Conservation (phyloP, 2,113 vertebrate species). For the Cololabis saira region DNA sequence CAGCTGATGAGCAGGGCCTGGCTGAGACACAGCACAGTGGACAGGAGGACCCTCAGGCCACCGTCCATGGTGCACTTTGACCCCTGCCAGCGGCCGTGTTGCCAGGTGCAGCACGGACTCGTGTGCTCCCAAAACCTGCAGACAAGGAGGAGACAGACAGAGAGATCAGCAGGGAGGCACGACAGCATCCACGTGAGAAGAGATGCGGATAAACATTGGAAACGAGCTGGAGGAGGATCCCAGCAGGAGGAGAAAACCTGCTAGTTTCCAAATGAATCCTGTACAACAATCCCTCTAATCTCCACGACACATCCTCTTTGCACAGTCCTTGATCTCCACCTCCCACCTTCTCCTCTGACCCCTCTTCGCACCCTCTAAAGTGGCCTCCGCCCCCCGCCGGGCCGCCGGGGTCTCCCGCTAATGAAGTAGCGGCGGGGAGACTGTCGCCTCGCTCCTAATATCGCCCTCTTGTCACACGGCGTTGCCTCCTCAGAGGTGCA, state of each 20-base stretch:
- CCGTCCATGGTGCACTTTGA: constrained; percentile 78
- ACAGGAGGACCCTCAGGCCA: constrained; percentile 81
- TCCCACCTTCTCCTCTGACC: constrained; percentile 50
- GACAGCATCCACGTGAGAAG: not conserved
- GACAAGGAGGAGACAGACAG: constrained; percentile 22
- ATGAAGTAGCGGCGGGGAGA: constrained; percentile 63
- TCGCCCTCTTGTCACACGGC: constrained; percentile 77
- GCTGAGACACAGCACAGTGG: constrained; percentile 81
- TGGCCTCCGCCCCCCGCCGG: constrained; percentile 46
- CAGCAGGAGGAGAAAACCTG: constrained; percentile 1
- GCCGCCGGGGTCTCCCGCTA: constrained; percentile 52
- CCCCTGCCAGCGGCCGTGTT: constrained; percentile 70
- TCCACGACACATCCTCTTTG: constrained; percentile 72
- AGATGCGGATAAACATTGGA: constrained; percentile 12
- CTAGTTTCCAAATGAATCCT: constrained; percentile 15
- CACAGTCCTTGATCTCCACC: constrained; percentile 70
- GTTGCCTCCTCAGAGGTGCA: constrained; percentile 75
- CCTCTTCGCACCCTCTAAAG: constrained; percentile 61
- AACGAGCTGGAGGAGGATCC: constrained; percentile 5
- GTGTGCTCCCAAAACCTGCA: constrained; percentile 70
- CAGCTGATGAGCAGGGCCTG: constrained; percentile 78
- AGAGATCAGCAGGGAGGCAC: too few species aligned
- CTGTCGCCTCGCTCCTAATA: constrained; percentile 73
- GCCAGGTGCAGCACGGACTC: constrained; percentile 35
- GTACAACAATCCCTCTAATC: constrained; percentile 52